Evolutionary conservation across 2,888 invertebrate species (phyloP).

Genomic region (Chrysolina oricalcia): DNA sequence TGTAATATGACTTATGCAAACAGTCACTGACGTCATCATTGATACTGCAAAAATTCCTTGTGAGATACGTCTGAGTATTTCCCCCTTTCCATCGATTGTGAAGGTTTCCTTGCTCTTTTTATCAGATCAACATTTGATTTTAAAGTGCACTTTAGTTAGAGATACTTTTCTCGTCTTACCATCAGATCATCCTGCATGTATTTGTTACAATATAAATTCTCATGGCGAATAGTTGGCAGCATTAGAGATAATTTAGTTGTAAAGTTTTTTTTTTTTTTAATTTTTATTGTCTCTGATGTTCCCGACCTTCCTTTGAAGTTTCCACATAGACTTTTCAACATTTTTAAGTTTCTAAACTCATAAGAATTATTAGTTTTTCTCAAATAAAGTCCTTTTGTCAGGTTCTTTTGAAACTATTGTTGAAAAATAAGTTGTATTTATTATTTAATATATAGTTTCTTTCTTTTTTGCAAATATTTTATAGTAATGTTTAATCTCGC

Average conservation of each 20-base stretch:
- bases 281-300: not conserved
- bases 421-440: not conserved
- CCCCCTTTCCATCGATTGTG: not conserved
- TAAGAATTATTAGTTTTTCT: not conserved
- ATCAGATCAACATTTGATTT: not conserved
- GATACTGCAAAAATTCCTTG: too few relatives aligned
- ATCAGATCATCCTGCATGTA: slow-evolving; percentile 12
- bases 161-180: not conserved
- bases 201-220: not conserved
- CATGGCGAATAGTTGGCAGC: slow-evolving; percentile 1
- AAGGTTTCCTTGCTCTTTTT: not conserved
- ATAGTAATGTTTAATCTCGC: too few relatives aligned
- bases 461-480: too few relatives aligned
- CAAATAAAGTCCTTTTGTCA: not conserved
- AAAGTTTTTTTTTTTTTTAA: not conserved
- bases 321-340: not conserved
- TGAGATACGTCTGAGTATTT: too few relatives aligned
- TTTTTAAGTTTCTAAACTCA: not conserved
- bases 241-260: not conserved
- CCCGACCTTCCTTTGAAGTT: not conserved
- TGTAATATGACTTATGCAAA: too few relatives aligned
- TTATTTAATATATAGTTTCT: too few relatives aligned
- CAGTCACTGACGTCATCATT: too few relatives aligned
- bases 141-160: not conserved
- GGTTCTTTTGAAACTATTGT: not conserved